Evolutionary conservation across 2,113 vertebrate genomes (phyloP), one percentile per base, ranked within the genome.

Genomic region (Syngnathus floridae): DNA sequence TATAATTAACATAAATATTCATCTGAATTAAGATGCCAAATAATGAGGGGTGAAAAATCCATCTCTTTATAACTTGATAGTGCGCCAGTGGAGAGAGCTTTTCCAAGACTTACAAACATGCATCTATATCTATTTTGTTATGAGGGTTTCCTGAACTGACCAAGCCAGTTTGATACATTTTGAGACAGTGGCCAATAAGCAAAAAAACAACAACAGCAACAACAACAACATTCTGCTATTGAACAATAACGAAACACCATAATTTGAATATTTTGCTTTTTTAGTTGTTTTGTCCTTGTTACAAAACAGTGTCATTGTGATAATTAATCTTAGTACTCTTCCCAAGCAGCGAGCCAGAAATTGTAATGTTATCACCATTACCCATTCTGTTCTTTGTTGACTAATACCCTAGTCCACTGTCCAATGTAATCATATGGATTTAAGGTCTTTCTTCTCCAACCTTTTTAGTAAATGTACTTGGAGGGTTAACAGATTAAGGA

Each of bases 361-460:
- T 45, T 13, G 43, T 41, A 0, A 41, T 41, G 70, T 64, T 78
- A 43, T 35, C 65, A 65, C 78, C 73, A 43, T 35, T 63, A 65
- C 78, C 73, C 77, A 58, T 58, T 49, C 65, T 77, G 64, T 59
- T 78, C 65, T 79, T 70, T 68, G 75, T 67, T 67, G 11, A 16
- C 59, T 48, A 69, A 19, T 2, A 8, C 46, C 8, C 1, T 19
- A 49, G 5, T 48, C 46, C 17, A 6, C 46, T 31, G 65, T 70
- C 70, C 26, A 31, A 59, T 70, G 37, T 49, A 64, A 66, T 16
- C 4, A 45, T 72, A 63, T 62, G 69, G 73, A 66, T 72, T 69
- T 37, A 51, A 55, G 35, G 37, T 64, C 1, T 68, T 54, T 69
- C 66, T n/a, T 49, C 46, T 49, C 19, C 8, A 49, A 49, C 7